Conservation (phyloP, 2,113 vertebrate genomes). For the Tyto alba region DNA sequence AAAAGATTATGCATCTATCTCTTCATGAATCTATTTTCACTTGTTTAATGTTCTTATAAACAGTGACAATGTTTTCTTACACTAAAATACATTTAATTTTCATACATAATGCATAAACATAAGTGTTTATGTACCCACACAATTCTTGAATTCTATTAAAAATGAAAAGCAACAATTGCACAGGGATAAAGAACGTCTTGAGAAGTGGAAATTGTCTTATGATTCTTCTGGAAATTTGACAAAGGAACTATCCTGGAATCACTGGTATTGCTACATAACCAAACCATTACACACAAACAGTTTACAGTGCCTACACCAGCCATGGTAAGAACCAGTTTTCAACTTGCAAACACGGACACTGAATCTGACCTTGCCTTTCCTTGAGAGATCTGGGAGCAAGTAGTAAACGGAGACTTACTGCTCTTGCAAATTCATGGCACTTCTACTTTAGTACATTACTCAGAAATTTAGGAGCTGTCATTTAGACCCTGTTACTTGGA, state of each 20-base stretch:
- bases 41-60: background rate
- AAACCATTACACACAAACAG: accelerated
- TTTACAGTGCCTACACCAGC: background rate
- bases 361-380: background rate
- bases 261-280: background rate
- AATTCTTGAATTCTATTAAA: background rate
- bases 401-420: background rate
- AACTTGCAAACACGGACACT: accelerated
- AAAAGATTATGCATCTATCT: background rate
- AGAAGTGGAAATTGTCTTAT: background rate
- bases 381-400: background rate
- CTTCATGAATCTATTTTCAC: background rate
- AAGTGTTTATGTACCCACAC: background rate
- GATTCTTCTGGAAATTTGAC: background rate
- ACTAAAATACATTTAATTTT: background rate
- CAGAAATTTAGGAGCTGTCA: background rate
- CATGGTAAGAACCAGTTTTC: no score
- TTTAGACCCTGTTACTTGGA: background rate
- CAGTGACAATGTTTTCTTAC: accelerated
- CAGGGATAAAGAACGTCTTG: background rate
- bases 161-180: background rate
- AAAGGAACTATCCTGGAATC: background rate
- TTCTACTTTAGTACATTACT: accelerated
- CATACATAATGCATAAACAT: background rate
- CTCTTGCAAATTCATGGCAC: background rate